Percentiles rank a stretch among this genome's conserved stretches.
These are phyloP conservation scores for Agrenia bidenticulata DNA, from an alignment of 2,888 invertebrate species.

Conservation along the genomic window DNA sequence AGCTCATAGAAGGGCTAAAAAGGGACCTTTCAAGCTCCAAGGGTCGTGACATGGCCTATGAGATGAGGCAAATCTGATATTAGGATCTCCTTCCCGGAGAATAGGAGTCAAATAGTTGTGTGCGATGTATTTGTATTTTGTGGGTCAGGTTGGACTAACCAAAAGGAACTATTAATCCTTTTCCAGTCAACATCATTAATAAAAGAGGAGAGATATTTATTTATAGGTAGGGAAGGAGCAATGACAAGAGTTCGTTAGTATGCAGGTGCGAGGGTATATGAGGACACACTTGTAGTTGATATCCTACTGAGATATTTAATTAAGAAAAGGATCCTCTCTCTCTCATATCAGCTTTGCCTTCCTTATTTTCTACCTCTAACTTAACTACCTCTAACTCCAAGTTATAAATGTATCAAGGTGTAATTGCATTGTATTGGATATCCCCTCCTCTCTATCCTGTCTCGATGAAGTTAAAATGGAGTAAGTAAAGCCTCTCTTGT, in stretches of 20 bases:
- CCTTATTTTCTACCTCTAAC: background rate
- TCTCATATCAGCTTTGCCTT: slow-evolving; percentile 18
- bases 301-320: slow-evolving; percentile 53
- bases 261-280: slow-evolving; percentile 47
- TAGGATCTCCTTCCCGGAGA: slow-evolving; percentile 11
- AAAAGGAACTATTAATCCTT: slow-evolving; percentile 52
- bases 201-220: slow-evolving; percentile 47
- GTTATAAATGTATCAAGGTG: background rate
- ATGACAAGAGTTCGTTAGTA: slow-evolving; percentile 51
- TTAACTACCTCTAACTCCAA: background rate
- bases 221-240: slow-evolving; percentile 41
- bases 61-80: slow-evolving; percentile 8
- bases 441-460: no score
- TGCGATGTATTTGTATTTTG: slow-evolving; percentile 1
- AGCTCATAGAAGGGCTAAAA: background rate
- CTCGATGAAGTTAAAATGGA: no score
- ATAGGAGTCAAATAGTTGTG: slow-evolving; percentile 6
- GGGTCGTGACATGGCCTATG: slow-evolving; percentile 48
- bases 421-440: no score
- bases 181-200: slow-evolving; percentile 50
- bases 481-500: no score
- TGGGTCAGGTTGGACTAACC: background rate
- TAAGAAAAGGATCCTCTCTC: slow-evolving; percentile 51
- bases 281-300: slow-evolving; percentile 52
- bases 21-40: slow-evolving; percentile 17